phyloP scores from a whole-genome alignment of 2,888 invertebrate genomes.

The Mechanitis mazaeus region DNA sequence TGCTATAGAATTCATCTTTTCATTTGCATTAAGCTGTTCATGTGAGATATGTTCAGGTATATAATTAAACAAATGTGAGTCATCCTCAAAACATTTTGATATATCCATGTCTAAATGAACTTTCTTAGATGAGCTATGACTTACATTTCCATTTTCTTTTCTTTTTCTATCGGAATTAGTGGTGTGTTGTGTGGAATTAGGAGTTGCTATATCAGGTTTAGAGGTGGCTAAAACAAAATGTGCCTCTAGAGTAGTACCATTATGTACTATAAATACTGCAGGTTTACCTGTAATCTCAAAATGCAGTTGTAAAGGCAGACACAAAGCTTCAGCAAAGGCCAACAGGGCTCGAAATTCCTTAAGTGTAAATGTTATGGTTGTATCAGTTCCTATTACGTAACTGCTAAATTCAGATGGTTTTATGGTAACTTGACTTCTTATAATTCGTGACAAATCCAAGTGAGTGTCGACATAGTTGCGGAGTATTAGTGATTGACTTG shows the following conservation, averaged over 20 bases:
- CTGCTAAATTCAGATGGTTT: slow-evolving; percentile 84
- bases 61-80: slow-evolving; percentile 69
- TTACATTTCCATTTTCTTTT: slow-evolving; percentile 41
- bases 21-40: slow-evolving; percentile 28
- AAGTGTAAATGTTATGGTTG: slow-evolving; percentile 88
- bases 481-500: slow-evolving; percentile 78
- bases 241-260: slow-evolving; percentile 84
- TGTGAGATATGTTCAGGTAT: slow-evolving; percentile 48
- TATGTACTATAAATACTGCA: slow-evolving; percentile 83
- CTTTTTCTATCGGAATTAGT: slow-evolving; percentile 49
- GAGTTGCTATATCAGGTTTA: slow-evolving; percentile 73
- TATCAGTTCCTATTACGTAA: slow-evolving; percentile 79
- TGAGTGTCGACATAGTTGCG: slow-evolving; percentile 87
- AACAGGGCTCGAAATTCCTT: slow-evolving; percentile 90
- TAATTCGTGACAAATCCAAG: slow-evolving; percentile 79
- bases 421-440: slow-evolving; percentile 86
- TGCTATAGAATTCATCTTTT: slow-evolving; percentile 33
- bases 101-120: slow-evolving; percentile 57
- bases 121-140: slow-evolving; percentile 47
- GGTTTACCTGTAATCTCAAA: slow-evolving; percentile 89
- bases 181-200: slow-evolving; percentile 61
- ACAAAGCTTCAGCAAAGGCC: slow-evolving; percentile 85
- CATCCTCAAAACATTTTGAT: slow-evolving; percentile 65
- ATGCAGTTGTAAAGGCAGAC: slow-evolving; percentile 80
- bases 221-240: slow-evolving; percentile 88